Conservation (phyloP, 1,140 invertebrate genomes). For the Drosophila pachea region DNA sequence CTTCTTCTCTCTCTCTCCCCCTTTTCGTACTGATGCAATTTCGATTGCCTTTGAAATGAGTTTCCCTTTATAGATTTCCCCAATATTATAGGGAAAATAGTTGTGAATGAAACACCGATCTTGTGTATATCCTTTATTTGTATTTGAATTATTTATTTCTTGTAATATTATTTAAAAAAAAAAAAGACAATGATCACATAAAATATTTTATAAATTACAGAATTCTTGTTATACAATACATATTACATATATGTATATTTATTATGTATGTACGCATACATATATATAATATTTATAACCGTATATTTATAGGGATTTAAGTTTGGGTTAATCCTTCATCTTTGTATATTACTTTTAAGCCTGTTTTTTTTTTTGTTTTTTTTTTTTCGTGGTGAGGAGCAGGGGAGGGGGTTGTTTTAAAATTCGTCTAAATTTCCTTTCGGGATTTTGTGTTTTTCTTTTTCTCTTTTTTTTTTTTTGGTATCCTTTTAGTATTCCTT, state of each 20-base stretch:
- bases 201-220: slow-evolving; percentile 77
- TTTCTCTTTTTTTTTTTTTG: slow-evolving; percentile 13
- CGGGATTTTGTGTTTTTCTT: slow-evolving; percentile 4
- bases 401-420: slow-evolving; percentile 42
- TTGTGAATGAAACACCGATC: slow-evolving; percentile 30
- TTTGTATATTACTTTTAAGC: slow-evolving; percentile 49
- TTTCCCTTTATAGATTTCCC: too few species aligned
- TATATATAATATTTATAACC: slow-evolving; percentile 49
- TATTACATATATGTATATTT: slow-evolving; percentile 66
- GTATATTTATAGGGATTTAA: slow-evolving; percentile 50
- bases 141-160: slow-evolving; percentile 76
- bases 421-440: slow-evolving; percentile 75
- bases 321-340: slow-evolving; percentile 22
- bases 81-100: too few species aligned
- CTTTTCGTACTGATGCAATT: background rate
- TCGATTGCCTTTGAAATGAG: background rate
- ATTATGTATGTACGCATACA: slow-evolving; percentile 42
- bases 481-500: slow-evolving; percentile 5
- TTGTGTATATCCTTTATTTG: slow-evolving; percentile 70
- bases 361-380: slow-evolving; percentile 49
- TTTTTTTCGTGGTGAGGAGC: slow-evolving; percentile 20
- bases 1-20: background rate
- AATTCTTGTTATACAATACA: slow-evolving; percentile 74
- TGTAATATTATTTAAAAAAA: slow-evolving; percentile 68
- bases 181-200: slow-evolving; percentile 77